These are phyloP conservation scores for Acrocephalus scirpaceus DNA, from an alignment of 2,797 vertebrate species.

Conservation along the genomic window DNA sequence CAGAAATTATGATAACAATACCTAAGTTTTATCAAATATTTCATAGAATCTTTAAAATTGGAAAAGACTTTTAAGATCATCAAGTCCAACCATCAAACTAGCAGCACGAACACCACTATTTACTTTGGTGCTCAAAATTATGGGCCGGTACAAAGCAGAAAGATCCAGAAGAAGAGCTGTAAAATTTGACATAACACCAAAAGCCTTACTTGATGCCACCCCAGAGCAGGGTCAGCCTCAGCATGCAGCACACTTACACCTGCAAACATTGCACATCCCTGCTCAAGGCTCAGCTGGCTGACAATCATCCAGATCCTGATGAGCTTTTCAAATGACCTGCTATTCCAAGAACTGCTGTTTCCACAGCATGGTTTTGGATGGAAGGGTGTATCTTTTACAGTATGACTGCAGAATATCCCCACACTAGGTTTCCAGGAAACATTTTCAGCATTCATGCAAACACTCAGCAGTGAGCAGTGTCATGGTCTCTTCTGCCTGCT, in stretches of 20 bases:
- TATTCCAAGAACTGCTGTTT: background rate
- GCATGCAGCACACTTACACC: rapidly evolving
- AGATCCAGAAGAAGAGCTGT: background rate
- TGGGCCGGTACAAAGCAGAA: background rate
- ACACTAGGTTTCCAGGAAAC: background rate
- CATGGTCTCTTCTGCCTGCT: background rate
- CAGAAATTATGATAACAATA: rapidly evolving
- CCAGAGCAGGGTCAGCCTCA: background rate
- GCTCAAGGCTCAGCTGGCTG: background rate
- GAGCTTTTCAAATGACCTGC: background rate
- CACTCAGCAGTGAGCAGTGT: background rate
- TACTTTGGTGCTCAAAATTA: background rate
- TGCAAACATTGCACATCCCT: background rate
- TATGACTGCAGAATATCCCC: background rate
- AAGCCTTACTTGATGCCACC: background rate
- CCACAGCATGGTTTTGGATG: background rate
- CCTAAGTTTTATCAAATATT: background rate
- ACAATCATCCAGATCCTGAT: background rate
- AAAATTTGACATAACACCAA: background rate
- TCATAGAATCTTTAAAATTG: background rate
- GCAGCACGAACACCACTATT: background rate
- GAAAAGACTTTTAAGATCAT: background rate
- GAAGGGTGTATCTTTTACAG: background rate
- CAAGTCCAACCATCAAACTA: background rate
- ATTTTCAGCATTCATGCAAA: background rate